Percentiles rank a stretch among this genome's conserved stretches.
phyloP scores from a whole-genome alignment of 2,113 vertebrate species.

The Pangasianodon hypophthalmus region DNA sequence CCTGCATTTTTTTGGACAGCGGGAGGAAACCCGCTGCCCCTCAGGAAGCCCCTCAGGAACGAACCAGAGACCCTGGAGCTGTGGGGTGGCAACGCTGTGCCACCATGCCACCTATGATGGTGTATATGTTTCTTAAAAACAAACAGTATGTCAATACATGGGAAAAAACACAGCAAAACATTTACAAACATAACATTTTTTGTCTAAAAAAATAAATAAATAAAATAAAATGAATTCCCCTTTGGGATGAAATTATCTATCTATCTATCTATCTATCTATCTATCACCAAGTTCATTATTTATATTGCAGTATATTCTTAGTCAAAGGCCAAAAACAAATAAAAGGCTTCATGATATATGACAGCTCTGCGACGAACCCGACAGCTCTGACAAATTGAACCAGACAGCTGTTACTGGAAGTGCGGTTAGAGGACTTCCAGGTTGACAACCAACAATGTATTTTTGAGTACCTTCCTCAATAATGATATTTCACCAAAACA shows the following conservation, averaged over 20 bases:
- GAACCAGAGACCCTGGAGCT: background rate
- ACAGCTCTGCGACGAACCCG: background rate
- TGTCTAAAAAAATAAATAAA: no score
- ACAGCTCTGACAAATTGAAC: background rate
- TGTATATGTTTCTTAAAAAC: no score
- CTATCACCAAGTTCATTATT: background rate
- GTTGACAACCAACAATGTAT: background rate
- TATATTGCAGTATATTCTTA: background rate
- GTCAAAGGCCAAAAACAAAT: no score
- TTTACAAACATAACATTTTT: no score
- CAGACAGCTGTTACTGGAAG: background rate
- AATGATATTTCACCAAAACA: background rate
- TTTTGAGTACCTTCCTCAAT: background rate
- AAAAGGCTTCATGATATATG: background rate
- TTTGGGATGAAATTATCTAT: background rate
- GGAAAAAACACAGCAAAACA: no score
- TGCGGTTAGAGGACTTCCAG: background rate
- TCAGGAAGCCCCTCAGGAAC: background rate
- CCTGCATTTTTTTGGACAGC: background rate
- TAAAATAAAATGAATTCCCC: no score
- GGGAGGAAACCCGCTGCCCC: background rate
- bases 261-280: background rate
- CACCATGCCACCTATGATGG: no score
- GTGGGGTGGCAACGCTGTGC: background rate
- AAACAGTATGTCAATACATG: no score